Evolutionary conservation across 2,113 vertebrate genomes (phyloP).

Genomic region (Lynx canadensis): DNA sequence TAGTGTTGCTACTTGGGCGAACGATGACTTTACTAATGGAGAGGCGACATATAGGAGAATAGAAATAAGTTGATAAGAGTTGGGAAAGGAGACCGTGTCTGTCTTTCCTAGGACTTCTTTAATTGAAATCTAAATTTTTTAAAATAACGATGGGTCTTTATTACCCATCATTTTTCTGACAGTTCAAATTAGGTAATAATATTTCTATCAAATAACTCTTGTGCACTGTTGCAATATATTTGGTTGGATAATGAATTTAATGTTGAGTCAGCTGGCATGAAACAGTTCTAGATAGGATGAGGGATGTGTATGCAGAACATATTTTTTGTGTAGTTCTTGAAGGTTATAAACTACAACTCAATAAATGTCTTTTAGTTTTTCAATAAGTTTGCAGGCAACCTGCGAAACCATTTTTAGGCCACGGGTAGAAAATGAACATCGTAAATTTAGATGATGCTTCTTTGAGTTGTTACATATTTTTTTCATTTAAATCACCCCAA

Average conservation of each 20-base stretch:
- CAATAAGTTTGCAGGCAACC: conserved; percentile 31
- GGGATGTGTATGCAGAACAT: background rate
- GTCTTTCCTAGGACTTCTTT: background rate
- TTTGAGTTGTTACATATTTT: background rate
- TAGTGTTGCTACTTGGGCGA: background rate
- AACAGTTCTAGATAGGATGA: background rate
- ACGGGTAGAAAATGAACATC: conserved; percentile 41
- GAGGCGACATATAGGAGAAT: background rate
- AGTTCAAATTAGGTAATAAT: conserved; percentile 7
- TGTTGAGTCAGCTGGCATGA: background rate
- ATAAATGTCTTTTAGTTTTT: conserved; percentile 44
- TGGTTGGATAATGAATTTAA: background rate
- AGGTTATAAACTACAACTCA: conserved; percentile 22
- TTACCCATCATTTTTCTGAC: background rate
- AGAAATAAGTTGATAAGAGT: background rate
- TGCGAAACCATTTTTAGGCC: background rate
- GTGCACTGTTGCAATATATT: background rate
- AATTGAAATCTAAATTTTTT: background rate
- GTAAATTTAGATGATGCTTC: conserved; percentile 29
- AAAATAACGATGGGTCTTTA: background rate
- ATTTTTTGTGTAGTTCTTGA: background rate
- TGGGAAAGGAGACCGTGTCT: background rate
- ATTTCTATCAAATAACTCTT: conserved; percentile 10
- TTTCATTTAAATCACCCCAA: conserved; percentile 31
- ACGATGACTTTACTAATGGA: background rate